Conservation (phyloP, 2,888 invertebrate species). For the Elaeidobius kamerunicus region DNA sequence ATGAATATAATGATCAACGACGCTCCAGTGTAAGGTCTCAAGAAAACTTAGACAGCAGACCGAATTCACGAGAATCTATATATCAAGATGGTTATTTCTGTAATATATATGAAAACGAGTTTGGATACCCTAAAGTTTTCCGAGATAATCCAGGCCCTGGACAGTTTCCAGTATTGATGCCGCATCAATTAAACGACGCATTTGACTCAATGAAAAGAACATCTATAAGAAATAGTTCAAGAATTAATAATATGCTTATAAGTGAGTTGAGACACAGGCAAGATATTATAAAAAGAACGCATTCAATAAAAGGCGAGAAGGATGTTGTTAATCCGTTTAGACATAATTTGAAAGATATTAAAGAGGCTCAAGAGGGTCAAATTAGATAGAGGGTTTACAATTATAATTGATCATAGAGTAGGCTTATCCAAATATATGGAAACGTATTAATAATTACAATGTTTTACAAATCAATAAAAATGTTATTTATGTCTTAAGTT, state of each 20-base stretch:
- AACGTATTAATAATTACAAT: no score
- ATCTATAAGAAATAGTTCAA: conserved; percentile 35
- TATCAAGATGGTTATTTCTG: background rate
- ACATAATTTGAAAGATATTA: conserved; percentile 34
- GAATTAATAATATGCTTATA: conserved; percentile 37
- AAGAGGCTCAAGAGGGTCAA: no score
- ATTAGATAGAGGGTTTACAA: no score
- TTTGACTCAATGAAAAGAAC: conserved; percentile 11
- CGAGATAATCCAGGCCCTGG: background rate
- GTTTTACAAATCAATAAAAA: no score
- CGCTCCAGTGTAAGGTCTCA: conserved; percentile 21
- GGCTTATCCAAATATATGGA: no score
- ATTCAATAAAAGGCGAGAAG: conserved; percentile 24
- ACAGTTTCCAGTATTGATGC: conserved; percentile 19
- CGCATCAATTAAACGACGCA: conserved; percentile 13
- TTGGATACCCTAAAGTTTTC: background rate
- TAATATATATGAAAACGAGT: background rate
- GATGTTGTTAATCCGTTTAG: conserved; percentile 30
- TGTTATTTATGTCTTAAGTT: no score
- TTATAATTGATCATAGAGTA: no score
- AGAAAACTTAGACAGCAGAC: conserved; percentile 25
- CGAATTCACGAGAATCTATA: conserved; percentile 19
- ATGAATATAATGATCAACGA: no score
- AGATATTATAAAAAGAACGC: conserved; percentile 29
- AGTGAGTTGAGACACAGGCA: conserved; percentile 37